Conservation (phyloP, 2,113 vertebrate species). For the Chunga burmeisteri region DNA sequence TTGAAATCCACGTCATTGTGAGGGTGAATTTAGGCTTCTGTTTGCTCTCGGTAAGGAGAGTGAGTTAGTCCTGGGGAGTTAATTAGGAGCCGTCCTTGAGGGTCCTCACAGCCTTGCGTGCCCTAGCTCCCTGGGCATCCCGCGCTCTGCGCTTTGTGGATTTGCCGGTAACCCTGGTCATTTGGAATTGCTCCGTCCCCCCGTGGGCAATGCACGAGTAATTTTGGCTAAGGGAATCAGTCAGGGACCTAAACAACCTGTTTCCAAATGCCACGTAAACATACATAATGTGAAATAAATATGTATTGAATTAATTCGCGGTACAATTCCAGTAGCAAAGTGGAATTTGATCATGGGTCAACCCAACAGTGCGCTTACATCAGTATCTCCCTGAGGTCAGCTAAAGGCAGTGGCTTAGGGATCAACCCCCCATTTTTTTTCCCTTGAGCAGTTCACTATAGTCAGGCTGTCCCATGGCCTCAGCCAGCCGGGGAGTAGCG, state of each 20-base stretch:
- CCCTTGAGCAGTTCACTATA: not conserved
- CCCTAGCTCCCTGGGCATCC: not conserved
- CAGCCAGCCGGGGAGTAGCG: fast-evolving
- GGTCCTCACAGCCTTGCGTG: fast-evolving
- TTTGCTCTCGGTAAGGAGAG: fast-evolving
- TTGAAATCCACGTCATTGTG: not conserved
- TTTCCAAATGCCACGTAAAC: not conserved
- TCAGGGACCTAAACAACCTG: not conserved
- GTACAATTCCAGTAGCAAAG: not conserved
- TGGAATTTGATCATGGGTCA: not conserved
- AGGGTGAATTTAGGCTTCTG: not conserved
- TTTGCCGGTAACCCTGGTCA: fast-evolving
- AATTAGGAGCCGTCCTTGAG: not conserved
- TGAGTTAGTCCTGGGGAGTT: not conserved
- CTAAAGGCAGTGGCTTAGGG: not conserved
- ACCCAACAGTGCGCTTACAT: fast-evolving
- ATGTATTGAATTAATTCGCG: fast-evolving
- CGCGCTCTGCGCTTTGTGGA: fast-evolving
- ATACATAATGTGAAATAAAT: not conserved
- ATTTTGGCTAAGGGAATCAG: not conserved
- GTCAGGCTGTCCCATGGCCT: not conserved
- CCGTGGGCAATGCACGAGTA: not conserved
- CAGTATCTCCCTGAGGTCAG: not conserved
- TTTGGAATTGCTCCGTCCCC: not conserved
- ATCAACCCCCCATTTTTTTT: not conserved